These are phyloP conservation scores for Drosophila villosipedis DNA, from an alignment of 2,888 invertebrate species.

Conservation along the genomic window DNA sequence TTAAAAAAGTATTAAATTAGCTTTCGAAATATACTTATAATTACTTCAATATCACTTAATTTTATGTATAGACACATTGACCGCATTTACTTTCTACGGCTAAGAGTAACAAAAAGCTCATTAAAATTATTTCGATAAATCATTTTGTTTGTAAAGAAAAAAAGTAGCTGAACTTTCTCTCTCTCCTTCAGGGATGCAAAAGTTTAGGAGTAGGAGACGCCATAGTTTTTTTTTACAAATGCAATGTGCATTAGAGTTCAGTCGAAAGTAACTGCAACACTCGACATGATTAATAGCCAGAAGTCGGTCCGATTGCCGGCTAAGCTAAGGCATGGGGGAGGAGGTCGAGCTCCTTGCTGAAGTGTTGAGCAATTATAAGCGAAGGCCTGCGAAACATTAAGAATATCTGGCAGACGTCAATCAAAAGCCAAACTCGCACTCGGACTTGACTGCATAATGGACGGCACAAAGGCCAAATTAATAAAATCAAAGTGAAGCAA, in stretches of 20 bases:
- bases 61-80: not conserved
- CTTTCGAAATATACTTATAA: not conserved
- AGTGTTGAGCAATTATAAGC: constrained; percentile 77
- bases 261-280: constrained; percentile 51
- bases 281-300: constrained; percentile 65
- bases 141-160: constrained; percentile 12
- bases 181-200: not conserved
- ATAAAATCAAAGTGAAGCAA: constrained; percentile 74
- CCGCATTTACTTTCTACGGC: not conserved
- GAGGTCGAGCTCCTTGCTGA: constrained; percentile 34
- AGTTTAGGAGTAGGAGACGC: constrained; percentile 4
- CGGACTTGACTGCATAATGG: constrained; percentile 61
- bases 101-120: not conserved
- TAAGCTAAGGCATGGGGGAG: not conserved
- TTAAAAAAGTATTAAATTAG: not conserved
- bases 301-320: constrained; percentile 22
- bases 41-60: not conserved
- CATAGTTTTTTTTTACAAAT: constrained; percentile 25
- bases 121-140: constrained; percentile 27
- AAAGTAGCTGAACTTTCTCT: constrained; percentile 7
- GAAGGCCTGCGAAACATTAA: constrained; percentile 66
- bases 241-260: constrained; percentile 63
- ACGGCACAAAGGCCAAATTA: constrained; percentile 75
- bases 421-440: constrained; percentile 59
- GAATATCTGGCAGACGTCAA: constrained; percentile 79